A percentile compares a stretch with the other conserved stretches of the same genome.
Evolutionary conservation across 2,113 vertebrate species (phyloP).

Genomic region (Puffinus mauretanicus): DNA sequence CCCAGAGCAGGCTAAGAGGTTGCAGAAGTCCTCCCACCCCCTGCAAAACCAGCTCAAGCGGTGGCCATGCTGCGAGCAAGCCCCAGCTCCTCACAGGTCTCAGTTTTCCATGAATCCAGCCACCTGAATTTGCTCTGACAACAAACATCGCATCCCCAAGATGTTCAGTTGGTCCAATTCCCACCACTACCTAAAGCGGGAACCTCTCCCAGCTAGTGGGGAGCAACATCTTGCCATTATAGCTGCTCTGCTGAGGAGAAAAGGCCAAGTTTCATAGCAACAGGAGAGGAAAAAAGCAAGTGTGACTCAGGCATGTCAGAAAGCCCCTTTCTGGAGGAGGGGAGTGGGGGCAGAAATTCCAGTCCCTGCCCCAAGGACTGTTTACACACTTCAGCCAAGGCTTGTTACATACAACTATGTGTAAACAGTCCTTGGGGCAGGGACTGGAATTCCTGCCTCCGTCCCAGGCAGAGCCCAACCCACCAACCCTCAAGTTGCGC

Average conservation of each 20-base stretch:
- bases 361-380: conserved; percentile 11
- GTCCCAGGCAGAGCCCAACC: background rate
- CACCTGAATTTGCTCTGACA: too few relatives aligned
- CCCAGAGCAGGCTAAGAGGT: background rate
- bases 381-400: conserved; percentile 6
- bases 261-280: background rate
- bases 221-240: background rate
- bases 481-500: accelerated
- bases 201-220: background rate
- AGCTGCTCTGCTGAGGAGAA: background rate
- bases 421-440: conserved; percentile 48
- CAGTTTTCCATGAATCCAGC: background rate
- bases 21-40: background rate
- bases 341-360: background rate
- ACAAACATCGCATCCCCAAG: background rate
- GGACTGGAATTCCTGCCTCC: background rate
- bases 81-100: background rate
- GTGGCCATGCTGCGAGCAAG: accelerated
- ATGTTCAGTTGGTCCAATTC: background rate
- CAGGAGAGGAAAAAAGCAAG: background rate
- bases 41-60: background rate
- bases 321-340: background rate
- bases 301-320: background rate
- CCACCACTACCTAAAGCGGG: accelerated
- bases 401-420: background rate